Evolutionary conservation across 2,113 vertebrate species (phyloP).

Genomic region (Actenoides lindsayi): DNA sequence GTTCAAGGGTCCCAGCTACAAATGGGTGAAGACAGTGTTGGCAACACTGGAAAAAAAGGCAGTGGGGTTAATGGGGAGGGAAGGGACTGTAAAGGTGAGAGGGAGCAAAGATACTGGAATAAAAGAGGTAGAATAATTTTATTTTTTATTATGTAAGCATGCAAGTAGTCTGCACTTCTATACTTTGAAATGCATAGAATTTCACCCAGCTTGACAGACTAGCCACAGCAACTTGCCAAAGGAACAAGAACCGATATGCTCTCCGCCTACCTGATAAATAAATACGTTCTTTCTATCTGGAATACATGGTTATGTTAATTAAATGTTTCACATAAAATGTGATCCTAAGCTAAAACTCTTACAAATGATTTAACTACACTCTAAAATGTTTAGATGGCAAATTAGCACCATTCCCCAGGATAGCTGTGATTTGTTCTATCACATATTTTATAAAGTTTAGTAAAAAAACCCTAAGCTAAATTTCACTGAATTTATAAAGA

Average conservation of each 20-base stretch:
- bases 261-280: not conserved
- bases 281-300: not conserved
- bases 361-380: not conserved
- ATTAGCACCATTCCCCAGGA: not conserved
- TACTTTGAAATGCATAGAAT: not conserved
- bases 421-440: not conserved
- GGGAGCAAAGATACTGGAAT: not conserved
- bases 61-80: not conserved
- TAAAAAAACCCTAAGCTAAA: not conserved
- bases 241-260: not conserved
- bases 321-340: not conserved
- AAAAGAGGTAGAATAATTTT: not conserved
- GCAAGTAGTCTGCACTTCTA: not conserved
- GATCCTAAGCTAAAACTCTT: not conserved
- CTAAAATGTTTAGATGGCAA: not conserved
- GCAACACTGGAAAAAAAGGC: not conserved
- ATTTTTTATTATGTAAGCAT: not conserved
- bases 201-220: not conserved
- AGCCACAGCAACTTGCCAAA: not conserved
- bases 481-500: not conserved
- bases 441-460: not conserved
- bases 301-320: not conserved
- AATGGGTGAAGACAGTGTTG: not conserved
- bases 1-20: not conserved
- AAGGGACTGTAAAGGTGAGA: rapidly evolving